Evolutionary conservation across 2,113 vertebrate species (phyloP).

Genomic region (Neodontobutis hainanensis): DNA sequence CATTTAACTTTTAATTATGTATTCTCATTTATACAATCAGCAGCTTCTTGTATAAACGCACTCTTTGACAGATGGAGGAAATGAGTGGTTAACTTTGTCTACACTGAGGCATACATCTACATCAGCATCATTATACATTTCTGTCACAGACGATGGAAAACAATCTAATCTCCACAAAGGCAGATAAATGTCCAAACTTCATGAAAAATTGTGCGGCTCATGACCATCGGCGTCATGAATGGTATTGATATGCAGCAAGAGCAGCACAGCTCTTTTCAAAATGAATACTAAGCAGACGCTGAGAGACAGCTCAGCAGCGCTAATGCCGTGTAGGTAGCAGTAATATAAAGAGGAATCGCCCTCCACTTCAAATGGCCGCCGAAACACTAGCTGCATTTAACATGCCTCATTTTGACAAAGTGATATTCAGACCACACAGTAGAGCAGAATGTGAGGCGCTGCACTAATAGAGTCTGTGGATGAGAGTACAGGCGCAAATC

Average conservation of each 20-base stretch:
- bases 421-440: conserved; percentile 35
- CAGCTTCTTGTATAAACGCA: background rate
- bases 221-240: conserved; percentile 45
- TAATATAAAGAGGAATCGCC: conserved; percentile 52
- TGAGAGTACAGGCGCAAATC: background rate
- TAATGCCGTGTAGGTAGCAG: conserved; percentile 48
- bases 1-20: background rate
- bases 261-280: conserved; percentile 49
- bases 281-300: conserved; percentile 63
- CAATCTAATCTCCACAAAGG: conserved; percentile 30
- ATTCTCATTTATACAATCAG: background rate
- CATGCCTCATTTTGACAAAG: conserved; percentile 47
- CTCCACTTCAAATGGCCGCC: conserved; percentile 48
- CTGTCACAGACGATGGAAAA: conserved; percentile 24
- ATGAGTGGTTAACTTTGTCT: background rate
- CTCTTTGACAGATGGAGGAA: conserved; percentile 5
- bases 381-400: conserved; percentile 57
- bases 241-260: conserved; percentile 56
- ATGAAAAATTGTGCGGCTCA: conserved; percentile 51
- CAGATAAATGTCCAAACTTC: conserved; percentile 50
- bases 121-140: conserved; percentile 15
- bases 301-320: conserved; percentile 52
- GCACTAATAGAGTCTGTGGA: conserved; percentile 14
- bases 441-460: conserved; percentile 40
- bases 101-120: background rate